Conservation (phyloP, 2,888 invertebrate species). For the Drosophila peninsularis region DNA sequence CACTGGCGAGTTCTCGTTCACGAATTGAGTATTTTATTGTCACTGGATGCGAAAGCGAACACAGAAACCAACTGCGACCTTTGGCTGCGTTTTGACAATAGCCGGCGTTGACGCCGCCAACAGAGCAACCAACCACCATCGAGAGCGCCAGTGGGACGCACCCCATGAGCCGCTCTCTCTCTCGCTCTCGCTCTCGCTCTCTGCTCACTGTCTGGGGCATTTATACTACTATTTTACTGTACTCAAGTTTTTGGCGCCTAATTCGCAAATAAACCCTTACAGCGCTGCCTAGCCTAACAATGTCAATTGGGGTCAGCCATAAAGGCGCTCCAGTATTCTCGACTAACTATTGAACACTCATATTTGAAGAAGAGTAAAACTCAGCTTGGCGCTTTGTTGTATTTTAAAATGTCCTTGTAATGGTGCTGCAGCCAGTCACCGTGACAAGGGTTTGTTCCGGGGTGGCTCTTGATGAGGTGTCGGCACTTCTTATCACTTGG, state of each 20-base stretch:
- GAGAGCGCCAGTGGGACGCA: constrained; percentile 21
- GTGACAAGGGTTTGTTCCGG: constrained; percentile 50
- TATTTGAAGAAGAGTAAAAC: background rate
- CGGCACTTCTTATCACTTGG: constrained; percentile 71
- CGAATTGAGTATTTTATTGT: background rate
- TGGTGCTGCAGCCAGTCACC: constrained; percentile 10
- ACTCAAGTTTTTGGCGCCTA: constrained; percentile 63
- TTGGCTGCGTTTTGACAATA: constrained; percentile 26
- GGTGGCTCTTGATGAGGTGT: constrained; percentile 60
- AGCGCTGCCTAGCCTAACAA: constrained; percentile 34
- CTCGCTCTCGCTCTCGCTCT: constrained; percentile 8
- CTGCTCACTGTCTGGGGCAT: constrained; percentile 6
- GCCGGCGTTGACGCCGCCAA: constrained; percentile 36
- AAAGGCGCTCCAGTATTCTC: constrained; percentile 1
- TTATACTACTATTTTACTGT: constrained; percentile 51
- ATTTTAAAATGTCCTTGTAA: constrained; percentile 19
- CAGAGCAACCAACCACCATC: constrained; percentile 46
- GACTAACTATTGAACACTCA: constrained; percentile 8
- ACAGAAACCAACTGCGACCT: constrained; percentile 20
- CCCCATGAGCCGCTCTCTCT: constrained; percentile 21
- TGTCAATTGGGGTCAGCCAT: constrained; percentile 30
- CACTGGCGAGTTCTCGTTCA: background rate
- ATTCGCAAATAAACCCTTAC: constrained; percentile 16
- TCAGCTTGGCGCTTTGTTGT: background rate
- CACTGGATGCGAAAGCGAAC: background rate